A percentile compares a stretch with the other conserved stretches of the same genome.
phyloP scores from a whole-genome alignment of 2,113 vertebrate genomes.

The Trichechus manatus region DNA sequence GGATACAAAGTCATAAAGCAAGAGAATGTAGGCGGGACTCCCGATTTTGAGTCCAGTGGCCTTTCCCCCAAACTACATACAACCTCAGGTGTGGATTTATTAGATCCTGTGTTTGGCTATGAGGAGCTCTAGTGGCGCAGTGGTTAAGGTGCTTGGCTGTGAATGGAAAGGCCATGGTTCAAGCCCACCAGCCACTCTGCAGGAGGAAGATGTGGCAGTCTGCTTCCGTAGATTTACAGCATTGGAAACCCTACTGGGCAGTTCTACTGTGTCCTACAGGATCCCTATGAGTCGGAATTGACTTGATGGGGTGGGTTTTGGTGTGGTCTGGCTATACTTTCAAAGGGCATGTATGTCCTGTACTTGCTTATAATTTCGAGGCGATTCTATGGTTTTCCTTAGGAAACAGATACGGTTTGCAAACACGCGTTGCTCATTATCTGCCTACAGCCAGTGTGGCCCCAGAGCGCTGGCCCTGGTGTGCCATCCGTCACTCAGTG shows the following conservation, averaged over 20 bases:
- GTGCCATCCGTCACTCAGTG: not conserved
- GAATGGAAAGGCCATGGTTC: too few species aligned
- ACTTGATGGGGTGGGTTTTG: too few species aligned
- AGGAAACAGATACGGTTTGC: constrained; percentile 3
- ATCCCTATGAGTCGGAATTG: too few species aligned
- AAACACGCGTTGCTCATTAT: not conserved
- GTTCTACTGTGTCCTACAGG: too few species aligned
- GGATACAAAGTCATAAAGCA: not conserved
- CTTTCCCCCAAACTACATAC: not conserved
- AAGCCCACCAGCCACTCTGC: too few species aligned
- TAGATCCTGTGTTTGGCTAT: not conserved
- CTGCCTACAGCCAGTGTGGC: not conserved
- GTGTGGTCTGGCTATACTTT: not conserved
- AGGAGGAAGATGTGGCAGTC: too few species aligned
- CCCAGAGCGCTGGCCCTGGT: not conserved
- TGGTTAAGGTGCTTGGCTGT: too few species aligned
- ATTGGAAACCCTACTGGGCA: too few species aligned
- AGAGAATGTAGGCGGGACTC: not conserved
- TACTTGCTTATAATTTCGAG: not conserved
- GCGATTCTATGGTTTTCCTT: not conserved
- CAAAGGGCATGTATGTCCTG: not conserved
- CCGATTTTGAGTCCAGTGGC: not conserved
- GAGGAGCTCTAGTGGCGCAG: too few species aligned
- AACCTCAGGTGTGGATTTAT: not conserved
- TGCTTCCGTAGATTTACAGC: too few species aligned